Evolutionary conservation across 2,888 invertebrate genomes (phyloP).

Genomic region (Cryptophagus acutangulus): DNA sequence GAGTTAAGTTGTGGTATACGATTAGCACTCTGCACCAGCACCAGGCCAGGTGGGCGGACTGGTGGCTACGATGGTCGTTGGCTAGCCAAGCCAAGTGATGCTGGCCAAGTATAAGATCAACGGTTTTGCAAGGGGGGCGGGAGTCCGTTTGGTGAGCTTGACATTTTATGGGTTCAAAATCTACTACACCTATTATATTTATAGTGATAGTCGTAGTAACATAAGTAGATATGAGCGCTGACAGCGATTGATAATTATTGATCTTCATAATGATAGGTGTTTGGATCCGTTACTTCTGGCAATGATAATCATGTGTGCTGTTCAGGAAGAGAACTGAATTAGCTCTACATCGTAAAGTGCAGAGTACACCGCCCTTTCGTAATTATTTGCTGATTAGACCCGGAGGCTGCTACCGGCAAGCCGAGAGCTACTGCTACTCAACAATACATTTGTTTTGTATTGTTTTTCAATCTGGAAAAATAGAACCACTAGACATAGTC

Average conservation of each 20-base stretch:
- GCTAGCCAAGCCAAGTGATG: too few species aligned
- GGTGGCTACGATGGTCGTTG: too few species aligned
- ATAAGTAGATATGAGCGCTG: too few species aligned
- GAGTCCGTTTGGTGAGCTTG: too few species aligned
- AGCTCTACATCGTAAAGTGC: conserved; percentile 6
- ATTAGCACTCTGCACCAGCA: too few species aligned
- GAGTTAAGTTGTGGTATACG: too few species aligned
- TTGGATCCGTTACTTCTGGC: conserved; percentile 23
- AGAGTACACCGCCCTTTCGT: conserved; percentile 10
- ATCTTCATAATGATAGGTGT: conserved; percentile 28
- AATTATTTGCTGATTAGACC: conserved; percentile 15
- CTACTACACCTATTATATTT: not conserved
- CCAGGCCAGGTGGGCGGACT: too few species aligned
- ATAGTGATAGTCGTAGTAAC: too few species aligned
- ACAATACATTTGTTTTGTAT: not conserved
- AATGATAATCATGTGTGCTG: conserved; percentile 27
- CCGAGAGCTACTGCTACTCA: conserved; percentile 5
- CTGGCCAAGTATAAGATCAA: too few species aligned
- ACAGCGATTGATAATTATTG: conserved; percentile 16
- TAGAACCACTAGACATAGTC: not conserved
- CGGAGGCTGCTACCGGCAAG: conserved; percentile 11
- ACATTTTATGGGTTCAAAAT: too few species aligned
- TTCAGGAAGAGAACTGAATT: conserved; percentile 25
- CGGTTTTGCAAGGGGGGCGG: too few species aligned
- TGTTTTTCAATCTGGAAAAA: not conserved